Evolutionary conservation across 2,888 invertebrate genomes (phyloP), one percentile per base, ranked within the genome.

Genomic region (Chelonus formosanus): DNA sequence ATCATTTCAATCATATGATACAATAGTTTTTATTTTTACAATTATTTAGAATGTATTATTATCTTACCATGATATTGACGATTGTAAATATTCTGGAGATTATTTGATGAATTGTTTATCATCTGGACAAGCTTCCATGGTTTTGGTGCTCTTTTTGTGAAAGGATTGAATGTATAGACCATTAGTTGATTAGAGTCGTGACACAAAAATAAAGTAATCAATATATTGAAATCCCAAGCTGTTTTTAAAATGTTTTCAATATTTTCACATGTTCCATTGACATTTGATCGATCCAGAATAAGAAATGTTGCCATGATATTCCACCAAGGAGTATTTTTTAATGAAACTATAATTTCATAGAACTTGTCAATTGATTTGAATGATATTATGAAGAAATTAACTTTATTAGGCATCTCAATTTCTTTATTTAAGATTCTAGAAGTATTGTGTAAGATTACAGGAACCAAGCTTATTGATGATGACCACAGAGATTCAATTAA

Each of bases 141-240:
- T 31, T 40, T 3, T 0, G 60, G 60, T 40, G 60, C 60, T 7
- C 43, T 32, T 7, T 40, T 60, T n/a, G 60, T 40, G 32, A 40
- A 60, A 3, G 60, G 60, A 31, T 60, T 60, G 32, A 36, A 60
- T 8, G 40, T 60, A 1, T 52, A 60, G 5, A 60, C 5, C 8
- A 32, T 40, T 20, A 43, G 50, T 4, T 36, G 3, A 4, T 40
- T 3, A n/a, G 32, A 60, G 32, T 61, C 43, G n/a, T 32, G 1
- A 32, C 61, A 61, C 1, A 61, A 5, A 5, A 61, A 53, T 6
- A 53, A 10, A 8, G 6, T n/a, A 7, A 8, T 53, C 2, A 61
- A 5, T 3, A 53, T 32, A 44, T 61, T 45, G 10, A 61, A 32
- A 8, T 54, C 35, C 61, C 61, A 61, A 4, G 34, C 44, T 2